Evolutionary conservation across 2,888 invertebrate species (phyloP).

Genomic region (Thymelicus sylvestris): DNA sequence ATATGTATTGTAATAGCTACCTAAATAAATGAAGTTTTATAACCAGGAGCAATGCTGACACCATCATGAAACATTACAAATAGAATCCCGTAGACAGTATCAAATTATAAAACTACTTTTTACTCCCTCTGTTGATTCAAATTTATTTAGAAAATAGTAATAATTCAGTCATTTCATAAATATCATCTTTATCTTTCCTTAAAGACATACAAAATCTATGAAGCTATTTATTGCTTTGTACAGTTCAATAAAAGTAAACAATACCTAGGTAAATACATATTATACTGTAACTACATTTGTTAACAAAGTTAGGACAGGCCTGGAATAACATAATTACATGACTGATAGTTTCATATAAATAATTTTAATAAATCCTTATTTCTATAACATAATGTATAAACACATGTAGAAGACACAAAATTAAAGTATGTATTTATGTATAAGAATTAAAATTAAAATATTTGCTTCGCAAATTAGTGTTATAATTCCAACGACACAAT

Average conservation of each 20-base stretch:
- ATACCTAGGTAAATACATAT: neutral
- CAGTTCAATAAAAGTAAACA: neutral
- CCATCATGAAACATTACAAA: too few relatives aligned
- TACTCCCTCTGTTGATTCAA: too few relatives aligned
- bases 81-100: too few relatives aligned
- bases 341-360: neutral
- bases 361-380: conserved; percentile 18
- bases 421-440: conserved; percentile 13
- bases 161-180: neutral
- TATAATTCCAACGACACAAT: conserved; percentile 42
- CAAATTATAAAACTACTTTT: too few relatives aligned
- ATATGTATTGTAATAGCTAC: neutral
- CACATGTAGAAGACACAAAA: conserved; percentile 4
- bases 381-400: conserved; percentile 28
- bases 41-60: neutral
- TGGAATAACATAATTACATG: neutral
- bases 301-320: neutral
- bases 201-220: neutral
- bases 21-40: neutral
- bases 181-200: too few relatives aligned
- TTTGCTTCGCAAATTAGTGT: conserved; percentile 48
- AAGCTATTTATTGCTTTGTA: conserved; percentile 2
- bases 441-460: conserved; percentile 38
- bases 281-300: too few relatives aligned
- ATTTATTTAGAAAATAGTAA: neutral